A percentile compares a stretch with the other conserved stretches of the same genome.
phyloP scores from a whole-genome alignment of 2,797 vertebrate genomes.

The Calcarius lapponicus region DNA sequence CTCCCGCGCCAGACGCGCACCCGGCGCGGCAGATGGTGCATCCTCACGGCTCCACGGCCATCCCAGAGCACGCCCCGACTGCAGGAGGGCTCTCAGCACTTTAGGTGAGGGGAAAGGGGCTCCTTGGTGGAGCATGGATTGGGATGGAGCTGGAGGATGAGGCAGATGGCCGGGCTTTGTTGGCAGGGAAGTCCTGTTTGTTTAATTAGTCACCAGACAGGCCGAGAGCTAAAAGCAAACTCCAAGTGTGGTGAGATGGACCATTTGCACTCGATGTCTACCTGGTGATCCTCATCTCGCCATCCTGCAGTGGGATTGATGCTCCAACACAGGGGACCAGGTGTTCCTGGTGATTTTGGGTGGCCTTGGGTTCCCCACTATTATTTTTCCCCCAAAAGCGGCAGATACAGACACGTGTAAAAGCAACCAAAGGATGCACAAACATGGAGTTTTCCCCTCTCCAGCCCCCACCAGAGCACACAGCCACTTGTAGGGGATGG shows the following conservation, averaged over 20 bases:
- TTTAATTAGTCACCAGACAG: constrained; percentile 45
- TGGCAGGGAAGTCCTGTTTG: constrained; percentile 50
- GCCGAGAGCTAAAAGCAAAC: not conserved
- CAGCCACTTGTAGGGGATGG: not conserved
- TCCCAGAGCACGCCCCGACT: not conserved
- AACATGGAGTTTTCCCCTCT: not conserved
- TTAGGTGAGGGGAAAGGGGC: not conserved
- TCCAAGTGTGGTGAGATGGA: not conserved
- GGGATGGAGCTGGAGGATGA: not conserved
- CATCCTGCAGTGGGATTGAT: not conserved
- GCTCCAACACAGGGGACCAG: rapidly evolving
- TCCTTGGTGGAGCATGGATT: not conserved
- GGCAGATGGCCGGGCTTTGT: constrained; percentile 40
- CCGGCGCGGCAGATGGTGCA: not conserved
- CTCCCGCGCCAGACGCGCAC: not conserved
- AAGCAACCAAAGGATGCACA: not conserved
- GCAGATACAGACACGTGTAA: rapidly evolving
- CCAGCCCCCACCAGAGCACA: not conserved
- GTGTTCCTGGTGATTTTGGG: rapidly evolving
- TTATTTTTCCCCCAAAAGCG: rapidly evolving
- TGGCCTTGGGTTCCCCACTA: not conserved
- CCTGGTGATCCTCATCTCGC: not conserved
- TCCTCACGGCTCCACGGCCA: rapidly evolving
- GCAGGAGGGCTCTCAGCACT: not conserved
- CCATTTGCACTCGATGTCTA: not conserved